phyloP scores from a whole-genome alignment of 2,888 invertebrate genomes.

The Hirudinaria manillensis region DNA sequence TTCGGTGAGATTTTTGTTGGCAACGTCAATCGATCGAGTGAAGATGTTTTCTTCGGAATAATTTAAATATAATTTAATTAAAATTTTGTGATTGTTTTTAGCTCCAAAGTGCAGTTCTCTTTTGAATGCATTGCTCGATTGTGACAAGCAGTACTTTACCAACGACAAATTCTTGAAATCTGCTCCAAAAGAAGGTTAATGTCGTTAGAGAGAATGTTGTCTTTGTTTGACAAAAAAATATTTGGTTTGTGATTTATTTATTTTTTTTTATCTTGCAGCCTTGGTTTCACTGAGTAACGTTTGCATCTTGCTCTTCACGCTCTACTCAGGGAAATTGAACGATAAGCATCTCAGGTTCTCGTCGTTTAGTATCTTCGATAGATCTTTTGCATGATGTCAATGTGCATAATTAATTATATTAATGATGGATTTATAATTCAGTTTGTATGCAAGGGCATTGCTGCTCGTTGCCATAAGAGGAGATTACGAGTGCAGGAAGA shows the following conservation, averaged over 20 bases:
- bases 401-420: neutral
- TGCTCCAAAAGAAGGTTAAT: conserved; percentile 66
- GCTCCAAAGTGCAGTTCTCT: conserved; percentile 55
- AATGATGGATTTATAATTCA: neutral
- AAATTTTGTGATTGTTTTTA: neutral
- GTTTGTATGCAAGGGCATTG: conserved; percentile 64
- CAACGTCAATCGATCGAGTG: too few species aligned
- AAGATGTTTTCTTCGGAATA: too few species aligned
- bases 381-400: too few species aligned
- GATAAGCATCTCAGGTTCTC: neutral
- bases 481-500: conserved; percentile 62
- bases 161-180: conserved; percentile 73
- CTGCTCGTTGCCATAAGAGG: conserved; percentile 66
- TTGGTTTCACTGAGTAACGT: neutral
- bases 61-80: neutral
- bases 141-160: conserved; percentile 72
- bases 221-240: conserved; percentile 6
- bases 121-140: conserved; percentile 69
- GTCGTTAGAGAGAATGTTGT: conserved; percentile 34
- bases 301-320: neutral
- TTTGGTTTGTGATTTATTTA: conserved; percentile 5
- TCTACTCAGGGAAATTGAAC: neutral
- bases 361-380: too few species aligned
- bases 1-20: conserved; percentile 42
- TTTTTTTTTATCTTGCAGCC: conserved; percentile 14